Evolutionary conservation across 1,140 invertebrate species (phyloP).

Genomic region (Drosophila chauvacae): DNA sequence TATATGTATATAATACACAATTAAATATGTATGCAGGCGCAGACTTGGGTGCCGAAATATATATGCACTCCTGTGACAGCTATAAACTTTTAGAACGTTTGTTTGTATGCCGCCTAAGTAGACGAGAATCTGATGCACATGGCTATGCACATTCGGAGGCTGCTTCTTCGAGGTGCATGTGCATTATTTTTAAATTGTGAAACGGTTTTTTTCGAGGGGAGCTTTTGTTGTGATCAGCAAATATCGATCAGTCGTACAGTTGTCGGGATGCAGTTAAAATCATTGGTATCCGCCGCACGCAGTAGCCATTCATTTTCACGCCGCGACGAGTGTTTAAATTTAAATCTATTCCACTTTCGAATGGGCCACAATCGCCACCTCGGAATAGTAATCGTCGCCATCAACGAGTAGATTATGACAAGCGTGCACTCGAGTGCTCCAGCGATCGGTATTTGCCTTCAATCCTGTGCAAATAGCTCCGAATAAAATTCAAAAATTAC

Average conservation of each 20-base stretch:
- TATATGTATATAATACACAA: conserved; percentile 37
- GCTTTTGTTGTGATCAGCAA: conserved; percentile 76
- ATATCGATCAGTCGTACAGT: conserved; percentile 77
- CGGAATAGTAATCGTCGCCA: conserved; percentile 33
- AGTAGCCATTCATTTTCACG: conserved; percentile 31
- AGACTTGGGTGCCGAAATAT: conserved; percentile 31
- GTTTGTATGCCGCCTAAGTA: conserved; percentile 31
- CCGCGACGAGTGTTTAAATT: conserved; percentile 46
- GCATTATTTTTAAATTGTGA: conserved; percentile 76
- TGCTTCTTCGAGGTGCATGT: conserved; percentile 58
- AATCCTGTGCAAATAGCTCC: conserved; percentile 22
- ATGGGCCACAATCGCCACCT: conserved; percentile 4
- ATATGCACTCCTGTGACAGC: conserved; percentile 41
- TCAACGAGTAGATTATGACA: conserved; percentile 38
- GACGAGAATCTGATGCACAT: conserved; percentile 48
- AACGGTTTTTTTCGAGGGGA: conserved; percentile 60
- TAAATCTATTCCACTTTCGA: conserved; percentile 46
- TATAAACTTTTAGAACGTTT: conserved; percentile 44
- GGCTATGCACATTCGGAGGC: conserved; percentile 35
- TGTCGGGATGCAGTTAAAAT: conserved; percentile 73
- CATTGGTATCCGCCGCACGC: conserved; percentile 52
- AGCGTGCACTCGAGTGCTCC: conserved; percentile 1
- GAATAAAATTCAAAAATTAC: conserved; percentile 30
- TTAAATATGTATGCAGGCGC: conserved; percentile 46
- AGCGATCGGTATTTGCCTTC: conserved; percentile 16